Evolutionary conservation across 2,797 vertebrate genomes (phyloP).

Genomic region (Malacoctenus gilli): DNA sequence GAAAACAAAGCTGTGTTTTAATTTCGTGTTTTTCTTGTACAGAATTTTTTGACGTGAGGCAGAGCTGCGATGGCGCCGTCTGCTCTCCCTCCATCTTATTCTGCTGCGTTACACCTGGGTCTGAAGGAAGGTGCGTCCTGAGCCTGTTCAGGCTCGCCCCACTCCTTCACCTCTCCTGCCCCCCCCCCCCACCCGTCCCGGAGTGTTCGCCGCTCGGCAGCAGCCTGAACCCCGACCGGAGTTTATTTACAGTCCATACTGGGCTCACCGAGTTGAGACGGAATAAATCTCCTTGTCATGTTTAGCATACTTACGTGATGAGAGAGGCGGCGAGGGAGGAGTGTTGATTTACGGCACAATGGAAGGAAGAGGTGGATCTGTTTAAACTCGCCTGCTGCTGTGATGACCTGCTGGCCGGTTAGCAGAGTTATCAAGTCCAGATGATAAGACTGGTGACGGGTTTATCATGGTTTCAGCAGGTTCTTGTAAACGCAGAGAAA

Average conservation of each 20-base stretch:
- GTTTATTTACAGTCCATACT: constrained; percentile 34
- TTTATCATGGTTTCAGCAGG: constrained; percentile 1
- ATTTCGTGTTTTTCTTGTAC: no score
- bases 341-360: constrained; percentile 14
- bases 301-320: constrained; percentile 49
- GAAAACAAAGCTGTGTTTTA: no score
- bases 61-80: no score
- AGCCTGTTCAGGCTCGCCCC: constrained; percentile 58
- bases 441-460: constrained; percentile 8
- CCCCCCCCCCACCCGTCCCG: constrained; percentile 3
- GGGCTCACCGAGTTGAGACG: constrained; percentile 16
- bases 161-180: constrained; percentile 2
- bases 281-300: constrained; percentile 39
- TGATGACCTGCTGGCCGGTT: constrained; percentile 18
- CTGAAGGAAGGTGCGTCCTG: constrained; percentile 3
- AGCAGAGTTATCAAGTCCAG: constrained; percentile 14
- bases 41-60: no score
- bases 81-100: no score
- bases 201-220: no score
- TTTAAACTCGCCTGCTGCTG: constrained; percentile 20
- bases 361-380: constrained; percentile 28
- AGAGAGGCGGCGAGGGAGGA: constrained; percentile 17
- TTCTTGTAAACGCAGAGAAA: no score
- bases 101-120: constrained; percentile 1
- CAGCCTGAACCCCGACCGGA: constrained; percentile 3